Percentiles rank a stretch among this genome's conserved stretches.
Evolutionary conservation across 2,113 vertebrate species (phyloP).

Genomic region (Melospiza melodia): DNA sequence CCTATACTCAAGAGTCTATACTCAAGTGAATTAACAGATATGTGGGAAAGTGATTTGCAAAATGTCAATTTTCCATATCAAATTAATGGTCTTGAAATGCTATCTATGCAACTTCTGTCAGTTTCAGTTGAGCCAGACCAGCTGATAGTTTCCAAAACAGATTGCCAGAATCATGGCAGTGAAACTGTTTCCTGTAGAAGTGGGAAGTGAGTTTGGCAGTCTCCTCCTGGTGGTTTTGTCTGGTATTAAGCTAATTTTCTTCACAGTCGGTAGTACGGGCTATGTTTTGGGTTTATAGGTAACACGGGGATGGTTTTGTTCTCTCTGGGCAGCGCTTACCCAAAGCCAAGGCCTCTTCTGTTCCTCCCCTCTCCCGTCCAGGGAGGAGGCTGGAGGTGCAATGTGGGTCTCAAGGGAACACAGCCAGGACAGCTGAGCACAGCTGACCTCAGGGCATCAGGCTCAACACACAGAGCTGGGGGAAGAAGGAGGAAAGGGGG

Average conservation of each 20-base stretch:
- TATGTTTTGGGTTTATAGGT: neutral
- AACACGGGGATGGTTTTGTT: neutral
- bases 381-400: neutral
- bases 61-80: neutral
- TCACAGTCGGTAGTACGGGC: too few relatives aligned
- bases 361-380: neutral
- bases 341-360: neutral
- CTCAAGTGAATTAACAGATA: neutral
- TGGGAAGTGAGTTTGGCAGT: neutral
- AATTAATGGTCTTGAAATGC: neutral
- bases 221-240: neutral
- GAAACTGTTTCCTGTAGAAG: neutral
- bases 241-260: neutral
- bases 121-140: neutral
- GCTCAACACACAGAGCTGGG: neutral
- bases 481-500: neutral
- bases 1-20: neutral
- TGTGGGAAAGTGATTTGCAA: neutral
- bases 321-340: accelerated
- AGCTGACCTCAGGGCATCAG: too few relatives aligned
- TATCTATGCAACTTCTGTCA: neutral
- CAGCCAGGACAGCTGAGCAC: neutral
- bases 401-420: neutral
- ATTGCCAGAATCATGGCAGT: neutral
- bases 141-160: neutral